phyloP scores from a whole-genome alignment of 2,113 vertebrate genomes.

The Polyodon spathula region DNA sequence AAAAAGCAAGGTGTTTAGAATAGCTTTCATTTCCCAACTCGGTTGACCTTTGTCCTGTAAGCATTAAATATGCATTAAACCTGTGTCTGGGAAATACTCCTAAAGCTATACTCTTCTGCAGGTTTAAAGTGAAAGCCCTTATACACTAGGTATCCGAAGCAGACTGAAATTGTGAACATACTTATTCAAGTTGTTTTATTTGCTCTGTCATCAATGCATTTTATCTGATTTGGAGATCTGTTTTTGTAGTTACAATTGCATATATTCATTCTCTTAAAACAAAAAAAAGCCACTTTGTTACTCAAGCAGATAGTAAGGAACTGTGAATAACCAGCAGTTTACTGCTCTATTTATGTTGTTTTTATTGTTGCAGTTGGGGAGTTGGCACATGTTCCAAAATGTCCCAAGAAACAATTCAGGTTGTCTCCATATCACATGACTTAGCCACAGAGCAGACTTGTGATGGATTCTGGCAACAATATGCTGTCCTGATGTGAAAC shows the following conservation, averaged over 20 bases:
- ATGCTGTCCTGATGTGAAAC: slow-evolving; percentile 12
- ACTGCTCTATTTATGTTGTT: neutral
- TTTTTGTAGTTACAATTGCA: too few relatives aligned
- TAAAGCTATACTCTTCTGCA: slow-evolving; percentile 19
- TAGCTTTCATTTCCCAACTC: slow-evolving; percentile 39
- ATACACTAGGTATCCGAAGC: too few relatives aligned
- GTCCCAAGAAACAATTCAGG: neutral
- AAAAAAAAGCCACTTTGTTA: too few relatives aligned
- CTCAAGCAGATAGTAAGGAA: too few relatives aligned
- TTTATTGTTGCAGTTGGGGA: neutral
- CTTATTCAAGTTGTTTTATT: slow-evolving; percentile 36
- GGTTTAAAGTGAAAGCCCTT: neutral
- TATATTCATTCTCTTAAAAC: too few relatives aligned
- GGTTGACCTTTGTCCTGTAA: slow-evolving; percentile 38
- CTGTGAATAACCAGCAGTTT: too few relatives aligned
- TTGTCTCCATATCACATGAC: neutral
- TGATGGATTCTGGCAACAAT: slow-evolving; percentile 5
- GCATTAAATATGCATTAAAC: slow-evolving; percentile 49
- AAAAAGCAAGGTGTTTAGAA: slow-evolving; percentile 28
- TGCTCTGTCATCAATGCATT: slow-evolving; percentile 26
- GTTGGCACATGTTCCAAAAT: neutral
- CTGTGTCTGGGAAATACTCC: slow-evolving; percentile 32
- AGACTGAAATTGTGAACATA: slow-evolving; percentile 46
- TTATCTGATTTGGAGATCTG: too few relatives aligned
- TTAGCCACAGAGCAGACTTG: neutral